Conservation (phyloP, 2,113 vertebrate genomes). For the Psilopsiagon aurifrons region DNA sequence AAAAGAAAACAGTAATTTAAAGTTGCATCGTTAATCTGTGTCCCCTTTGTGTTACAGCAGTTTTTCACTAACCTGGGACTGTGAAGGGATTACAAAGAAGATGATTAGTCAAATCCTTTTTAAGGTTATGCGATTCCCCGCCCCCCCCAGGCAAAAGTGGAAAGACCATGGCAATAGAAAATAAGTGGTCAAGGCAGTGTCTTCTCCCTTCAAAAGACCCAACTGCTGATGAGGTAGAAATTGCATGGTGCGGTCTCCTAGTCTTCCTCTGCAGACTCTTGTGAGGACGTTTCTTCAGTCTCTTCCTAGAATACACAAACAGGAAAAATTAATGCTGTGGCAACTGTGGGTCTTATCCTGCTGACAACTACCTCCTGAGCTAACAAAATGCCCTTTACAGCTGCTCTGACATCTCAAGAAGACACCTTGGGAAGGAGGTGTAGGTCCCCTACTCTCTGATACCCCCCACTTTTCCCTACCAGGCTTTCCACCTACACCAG, state of each 20-base stretch:
- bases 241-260: constrained; percentile 80
- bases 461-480: not conserved
- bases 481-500: not conserved
- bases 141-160: constrained; percentile 73
- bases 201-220: constrained; percentile 93
- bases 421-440: not conserved
- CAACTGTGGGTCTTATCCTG: not conserved
- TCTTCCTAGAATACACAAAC: constrained; percentile 81
- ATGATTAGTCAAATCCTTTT: constrained; percentile 82
- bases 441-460: not conserved
- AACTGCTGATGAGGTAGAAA: constrained; percentile 97
- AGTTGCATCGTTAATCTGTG: constrained; percentile 82
- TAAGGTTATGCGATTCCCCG: constrained; percentile 71
- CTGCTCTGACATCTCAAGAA: not conserved
- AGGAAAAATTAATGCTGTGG: not conserved
- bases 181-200: constrained; percentile 93
- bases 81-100: constrained; percentile 81
- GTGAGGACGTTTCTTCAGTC: constrained; percentile 87
- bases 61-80: constrained; percentile 85
- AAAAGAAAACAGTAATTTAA: constrained; percentile 79
- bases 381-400: not conserved
- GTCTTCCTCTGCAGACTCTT: constrained; percentile 90
- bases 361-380: not conserved
- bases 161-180: constrained; percentile 82
- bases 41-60: constrained; percentile 86